Percentiles rank a stretch among this genome's conserved stretches.
These are phyloP conservation scores for Bolborhynchus lineola DNA, from an alignment of 2,113 vertebrate species.

Conservation along the genomic window DNA sequence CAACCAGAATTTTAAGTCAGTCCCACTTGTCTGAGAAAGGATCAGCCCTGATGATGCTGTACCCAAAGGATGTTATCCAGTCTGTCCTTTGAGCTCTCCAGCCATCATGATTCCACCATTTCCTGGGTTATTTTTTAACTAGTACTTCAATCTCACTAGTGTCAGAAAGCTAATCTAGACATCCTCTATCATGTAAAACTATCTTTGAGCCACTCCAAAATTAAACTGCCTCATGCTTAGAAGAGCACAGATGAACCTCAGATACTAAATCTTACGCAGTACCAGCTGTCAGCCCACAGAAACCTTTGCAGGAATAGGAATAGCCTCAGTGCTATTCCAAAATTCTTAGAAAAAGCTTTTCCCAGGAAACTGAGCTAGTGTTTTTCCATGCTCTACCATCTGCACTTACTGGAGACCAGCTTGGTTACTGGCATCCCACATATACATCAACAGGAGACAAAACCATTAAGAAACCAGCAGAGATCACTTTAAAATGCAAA, in stretches of 20 bases:
- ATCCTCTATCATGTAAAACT: neutral
- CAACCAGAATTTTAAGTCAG: neutral
- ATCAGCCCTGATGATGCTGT: neutral
- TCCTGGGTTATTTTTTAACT: neutral
- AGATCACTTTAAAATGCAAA: slow-evolving; percentile 52
- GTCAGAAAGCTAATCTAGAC: neutral
- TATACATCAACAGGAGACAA: neutral
- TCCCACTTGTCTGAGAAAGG: neutral
- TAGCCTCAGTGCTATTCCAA: neutral
- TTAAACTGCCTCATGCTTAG: slow-evolving; percentile 49
- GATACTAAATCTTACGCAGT: slow-evolving; percentile 18
- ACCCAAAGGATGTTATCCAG: neutral
- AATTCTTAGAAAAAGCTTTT: slow-evolving; percentile 32
- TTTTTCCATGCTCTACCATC: neutral
- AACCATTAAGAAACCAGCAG: slow-evolving; percentile 41
- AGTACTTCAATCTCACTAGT: neutral
- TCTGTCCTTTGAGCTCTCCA: neutral
- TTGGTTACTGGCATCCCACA: neutral
- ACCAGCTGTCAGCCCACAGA: slow-evolving; percentile 28
- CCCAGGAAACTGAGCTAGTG: neutral
- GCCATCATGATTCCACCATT: neutral
- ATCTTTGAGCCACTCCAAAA: neutral
- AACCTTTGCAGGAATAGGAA: slow-evolving; percentile 37
- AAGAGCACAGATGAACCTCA: slow-evolving; percentile 33
- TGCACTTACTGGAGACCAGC: slow-evolving; percentile 12